phyloP scores from a whole-genome alignment of 2,888 invertebrate genomes.

The Troides aeacus region DNA sequence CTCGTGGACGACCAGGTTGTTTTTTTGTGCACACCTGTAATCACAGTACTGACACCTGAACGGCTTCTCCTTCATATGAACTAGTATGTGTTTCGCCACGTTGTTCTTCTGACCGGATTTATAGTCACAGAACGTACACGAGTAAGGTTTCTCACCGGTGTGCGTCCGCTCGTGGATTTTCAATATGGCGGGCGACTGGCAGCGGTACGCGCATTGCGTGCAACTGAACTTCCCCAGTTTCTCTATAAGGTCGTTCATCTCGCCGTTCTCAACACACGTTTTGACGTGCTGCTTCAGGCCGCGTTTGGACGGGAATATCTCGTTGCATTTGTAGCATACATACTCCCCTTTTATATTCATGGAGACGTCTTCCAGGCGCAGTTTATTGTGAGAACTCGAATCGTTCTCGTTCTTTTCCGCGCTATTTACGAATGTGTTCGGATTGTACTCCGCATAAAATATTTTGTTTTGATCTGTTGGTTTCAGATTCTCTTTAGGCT shows the following conservation, averaged over 20 bases:
- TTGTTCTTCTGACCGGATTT: slow-evolving; percentile 77
- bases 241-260: slow-evolving; percentile 42
- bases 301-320: slow-evolving; percentile 63
- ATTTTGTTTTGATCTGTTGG: slow-evolving; percentile 64
- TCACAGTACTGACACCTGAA: slow-evolving; percentile 75
- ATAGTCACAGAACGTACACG: slow-evolving; percentile 72
- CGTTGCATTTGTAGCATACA: slow-evolving; percentile 64
- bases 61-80: slow-evolving; percentile 77
- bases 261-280: slow-evolving; percentile 46
- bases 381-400: slow-evolving; percentile 45
- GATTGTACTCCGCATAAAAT: slow-evolving; percentile 46
- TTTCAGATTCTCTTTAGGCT: slow-evolving; percentile 68
- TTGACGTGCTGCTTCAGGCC: slow-evolving; percentile 67
- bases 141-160: slow-evolving; percentile 72
- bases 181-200: slow-evolving; percentile 73
- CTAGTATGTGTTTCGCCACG: slow-evolving; percentile 74
- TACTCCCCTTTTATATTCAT: slow-evolving; percentile 69
- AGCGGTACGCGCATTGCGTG: slow-evolving; percentile 68
- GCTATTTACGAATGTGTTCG: slow-evolving; percentile 31
- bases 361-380: slow-evolving; percentile 49
- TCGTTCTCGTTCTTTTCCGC: slow-evolving; percentile 48
- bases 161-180: slow-evolving; percentile 76
- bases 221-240: slow-evolving; percentile 67
- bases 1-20: slow-evolving; percentile 74
- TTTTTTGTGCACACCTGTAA: slow-evolving; percentile 74